Conservation (phyloP, 2,888 invertebrate genomes). For the Belgica antarctica region DNA sequence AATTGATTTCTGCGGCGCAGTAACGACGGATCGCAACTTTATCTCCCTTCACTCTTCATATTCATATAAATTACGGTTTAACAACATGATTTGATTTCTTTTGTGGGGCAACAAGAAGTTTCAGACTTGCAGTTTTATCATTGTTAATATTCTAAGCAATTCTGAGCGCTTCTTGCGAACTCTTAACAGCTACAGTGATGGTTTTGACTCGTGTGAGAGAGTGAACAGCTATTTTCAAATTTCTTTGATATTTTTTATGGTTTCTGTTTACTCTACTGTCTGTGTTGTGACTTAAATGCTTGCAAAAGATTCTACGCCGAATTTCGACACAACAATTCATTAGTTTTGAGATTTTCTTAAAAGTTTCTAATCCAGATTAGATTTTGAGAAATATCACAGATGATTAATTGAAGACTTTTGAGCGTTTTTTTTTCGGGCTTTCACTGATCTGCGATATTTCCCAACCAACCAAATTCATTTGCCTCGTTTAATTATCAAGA, state of each 20-base stretch:
- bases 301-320: not conserved
- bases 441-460: slow-evolving; percentile 16
- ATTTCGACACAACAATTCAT: too few relatives aligned
- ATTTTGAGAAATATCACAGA: slow-evolving; percentile 24
- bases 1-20: too few relatives aligned
- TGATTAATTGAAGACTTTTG: slow-evolving; percentile 20
- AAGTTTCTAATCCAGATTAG: slow-evolving; percentile 6
- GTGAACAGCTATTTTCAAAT: not conserved
- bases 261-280: too few relatives aligned
- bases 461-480: slow-evolving; percentile 4
- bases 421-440: not conserved
- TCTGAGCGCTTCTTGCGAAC: too few relatives aligned
- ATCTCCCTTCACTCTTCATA: too few relatives aligned
- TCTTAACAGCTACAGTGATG: too few relatives aligned
- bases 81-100: not conserved
- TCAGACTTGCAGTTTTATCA: not conserved
- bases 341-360: not conserved
- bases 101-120: not conserved
- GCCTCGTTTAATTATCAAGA: not conserved
- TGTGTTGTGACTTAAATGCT: slow-evolving; percentile 7
- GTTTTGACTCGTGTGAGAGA: too few relatives aligned
- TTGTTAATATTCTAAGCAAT: too few relatives aligned
- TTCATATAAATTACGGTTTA: too few relatives aligned
- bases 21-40: too few relatives aligned
- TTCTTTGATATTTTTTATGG: not conserved